Base-by-base conservation (phyloP, 2,113 vertebrate species). In the Ophthalmolycus amberensis region DNA sequence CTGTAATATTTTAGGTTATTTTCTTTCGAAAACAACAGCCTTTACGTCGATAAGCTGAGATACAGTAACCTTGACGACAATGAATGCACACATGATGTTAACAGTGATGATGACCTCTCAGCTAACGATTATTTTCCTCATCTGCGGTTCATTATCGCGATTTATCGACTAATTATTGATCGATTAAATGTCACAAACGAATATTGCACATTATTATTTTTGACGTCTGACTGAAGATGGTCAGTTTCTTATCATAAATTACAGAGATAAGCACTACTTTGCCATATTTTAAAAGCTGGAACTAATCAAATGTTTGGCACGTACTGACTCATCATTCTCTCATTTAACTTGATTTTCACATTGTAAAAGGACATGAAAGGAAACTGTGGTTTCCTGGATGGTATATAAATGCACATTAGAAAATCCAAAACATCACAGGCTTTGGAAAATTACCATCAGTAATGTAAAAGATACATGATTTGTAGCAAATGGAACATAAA, bases 161-260 rank as follows among this genome's bases (percentile, higher is more conserved):
- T 38, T 40, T 11, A 42, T 34, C 0, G 1, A 66, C 18, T 22
- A 4, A 52, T 52, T 9, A 11, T 54, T 20, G 9, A 46, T 50
- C 29, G 34, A 22, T 50, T 4, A 69, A 22, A 50, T 34, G 16
- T 69, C 9, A 20, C 46, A 22, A 48, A 46, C 20, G 5, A 12
- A 14, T 42, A 48, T 11, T 1, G 2, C 5, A 9, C 5, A 0
- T 15, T 4, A 34, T 4, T 8, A 37, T 70, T 42, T 29, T 44
- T 20, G 6, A 52, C 46, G 9, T 15, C 32, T n/a, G 48, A 37
- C 32, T 54, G 29, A 15, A 16, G 22, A 58, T 38, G 54, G 16
- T 67, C 25, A 29, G 42, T 67, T 67, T 71, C 69, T 18, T 22
- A 37, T 70, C 29, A 37, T 52, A 15, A 15, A 68, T n/a, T 29